Evolutionary conservation across 2,797 vertebrate species (phyloP).

Genomic region (Silurus aristotelis): DNA sequence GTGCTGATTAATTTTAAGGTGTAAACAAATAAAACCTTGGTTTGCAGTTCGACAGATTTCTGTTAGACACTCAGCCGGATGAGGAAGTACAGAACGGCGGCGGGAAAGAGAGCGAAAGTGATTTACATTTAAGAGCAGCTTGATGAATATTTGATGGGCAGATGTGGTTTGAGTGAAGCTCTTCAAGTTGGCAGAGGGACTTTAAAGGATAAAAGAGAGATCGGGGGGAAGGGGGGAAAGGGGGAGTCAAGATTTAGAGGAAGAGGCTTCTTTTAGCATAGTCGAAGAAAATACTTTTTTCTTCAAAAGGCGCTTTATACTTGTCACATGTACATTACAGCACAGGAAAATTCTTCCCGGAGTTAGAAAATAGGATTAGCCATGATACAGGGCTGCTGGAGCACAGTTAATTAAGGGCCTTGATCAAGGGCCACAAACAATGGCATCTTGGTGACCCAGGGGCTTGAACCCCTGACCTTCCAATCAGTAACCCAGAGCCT

Average conservation of each 20-base stretch:
- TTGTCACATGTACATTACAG: no score
- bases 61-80: conserved; percentile 11
- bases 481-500: no score
- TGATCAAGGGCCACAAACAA: no score
- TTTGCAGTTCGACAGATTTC: conserved; percentile 26
- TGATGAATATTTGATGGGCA: conserved; percentile 66
- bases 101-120: conserved; percentile 38
- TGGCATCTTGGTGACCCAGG: no score
- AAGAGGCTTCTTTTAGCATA: neutral
- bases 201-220: conserved; percentile 3
- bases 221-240: neutral
- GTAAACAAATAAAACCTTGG: conserved; percentile 26
- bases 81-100: neutral
- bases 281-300: neutral
- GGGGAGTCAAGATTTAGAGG: neutral
- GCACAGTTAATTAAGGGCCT: no score
- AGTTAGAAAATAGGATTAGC: no score
- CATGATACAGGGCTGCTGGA: no score
- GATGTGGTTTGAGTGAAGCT: conserved; percentile 44
- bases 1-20: conserved; percentile 36
- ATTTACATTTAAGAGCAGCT: conserved; percentile 57
- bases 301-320: no score
- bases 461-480: no score
- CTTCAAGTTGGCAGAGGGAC: conserved; percentile 44
- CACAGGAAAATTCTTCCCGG: no score